These are phyloP conservation scores for Rafetus swinhoei DNA, from an alignment of 2,113 vertebrate genomes.

Conservation along the genomic window DNA sequence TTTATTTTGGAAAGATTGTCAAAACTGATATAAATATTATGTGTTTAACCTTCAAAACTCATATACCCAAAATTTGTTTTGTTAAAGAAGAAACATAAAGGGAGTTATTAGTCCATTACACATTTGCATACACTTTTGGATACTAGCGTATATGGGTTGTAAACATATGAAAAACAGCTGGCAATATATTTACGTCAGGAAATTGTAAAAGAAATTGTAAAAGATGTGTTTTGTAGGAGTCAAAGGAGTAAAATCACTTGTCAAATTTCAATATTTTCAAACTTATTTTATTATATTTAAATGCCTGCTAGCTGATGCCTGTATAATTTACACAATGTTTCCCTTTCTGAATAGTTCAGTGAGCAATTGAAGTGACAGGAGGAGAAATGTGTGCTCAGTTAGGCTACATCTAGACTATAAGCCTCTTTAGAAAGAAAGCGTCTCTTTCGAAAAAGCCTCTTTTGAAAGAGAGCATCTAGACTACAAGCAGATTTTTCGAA, in stretches of 20 bases:
- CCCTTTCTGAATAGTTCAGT: background rate
- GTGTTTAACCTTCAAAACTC: background rate
- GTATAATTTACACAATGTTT: background rate
- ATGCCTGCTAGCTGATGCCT: background rate
- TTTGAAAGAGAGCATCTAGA: no score
- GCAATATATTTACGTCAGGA: background rate
- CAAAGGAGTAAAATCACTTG: background rate
- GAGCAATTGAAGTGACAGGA: background rate
- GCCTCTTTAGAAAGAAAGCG: no score
- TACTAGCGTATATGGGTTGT: background rate
- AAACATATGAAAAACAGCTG: background rate
- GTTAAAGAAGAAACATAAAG: background rate
- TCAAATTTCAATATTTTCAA: background rate
- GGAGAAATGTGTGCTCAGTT: background rate
- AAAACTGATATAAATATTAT: background rate
- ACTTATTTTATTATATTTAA: fast-evolving
- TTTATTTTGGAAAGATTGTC: background rate
- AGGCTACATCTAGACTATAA: no score
- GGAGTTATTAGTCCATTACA: background rate
- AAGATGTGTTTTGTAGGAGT: background rate
- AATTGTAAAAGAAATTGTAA: background rate
- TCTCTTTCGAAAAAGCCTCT: no score
- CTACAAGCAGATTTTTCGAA: no score
- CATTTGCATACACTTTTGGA: background rate
- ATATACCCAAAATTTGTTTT: background rate